Conservation (phyloP, 37 sponge, comb jelly and placozoan genomes). For the Oscarella lobularis region DNA sequence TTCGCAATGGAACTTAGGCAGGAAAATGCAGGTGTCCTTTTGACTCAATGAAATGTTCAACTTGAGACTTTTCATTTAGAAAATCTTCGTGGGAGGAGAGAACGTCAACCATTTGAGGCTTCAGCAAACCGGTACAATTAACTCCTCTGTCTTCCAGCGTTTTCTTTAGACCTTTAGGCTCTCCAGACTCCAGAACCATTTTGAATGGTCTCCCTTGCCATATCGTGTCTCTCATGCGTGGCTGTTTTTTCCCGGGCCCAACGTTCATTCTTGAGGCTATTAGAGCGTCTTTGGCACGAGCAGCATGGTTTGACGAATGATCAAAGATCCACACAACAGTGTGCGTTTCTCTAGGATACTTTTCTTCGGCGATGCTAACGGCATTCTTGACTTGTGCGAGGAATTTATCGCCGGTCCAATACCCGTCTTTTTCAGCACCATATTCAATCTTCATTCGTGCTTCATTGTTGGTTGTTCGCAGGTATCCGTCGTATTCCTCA, state of each 20-base stretch:
- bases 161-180: constrained; percentile 17
- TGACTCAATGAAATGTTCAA: constrained; percentile 23
- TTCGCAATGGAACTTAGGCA: constrained; percentile 38
- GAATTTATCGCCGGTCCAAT: constrained; percentile 27
- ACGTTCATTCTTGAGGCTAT: constrained; percentile 8
- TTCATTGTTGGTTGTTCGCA: too few species aligned
- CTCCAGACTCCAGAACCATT: constrained; percentile 15
- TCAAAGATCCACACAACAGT: constrained; percentile 21
- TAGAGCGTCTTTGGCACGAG: constrained; percentile 16
- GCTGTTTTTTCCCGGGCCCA: constrained; percentile 22
- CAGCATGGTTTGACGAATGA: constrained; percentile 14
- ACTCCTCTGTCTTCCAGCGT: constrained; percentile 17
- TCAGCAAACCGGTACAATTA: constrained; percentile 3
- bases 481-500: background rate
- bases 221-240: constrained; percentile 14
- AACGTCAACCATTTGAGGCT: constrained; percentile 15
- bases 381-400: constrained; percentile 17
- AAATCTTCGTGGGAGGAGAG: constrained; percentile 22
- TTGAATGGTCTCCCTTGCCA: constrained; percentile 11
- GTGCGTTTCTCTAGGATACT: constrained; percentile 20
- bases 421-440: constrained; percentile 19
- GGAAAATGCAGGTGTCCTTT: constrained; percentile 12
- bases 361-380: constrained; percentile 14
- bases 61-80: constrained; percentile 14
- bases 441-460: too few species aligned